Evolutionary conservation across 2,113 vertebrate genomes (phyloP).

Genomic region (Siphamia tubifer): DNA sequence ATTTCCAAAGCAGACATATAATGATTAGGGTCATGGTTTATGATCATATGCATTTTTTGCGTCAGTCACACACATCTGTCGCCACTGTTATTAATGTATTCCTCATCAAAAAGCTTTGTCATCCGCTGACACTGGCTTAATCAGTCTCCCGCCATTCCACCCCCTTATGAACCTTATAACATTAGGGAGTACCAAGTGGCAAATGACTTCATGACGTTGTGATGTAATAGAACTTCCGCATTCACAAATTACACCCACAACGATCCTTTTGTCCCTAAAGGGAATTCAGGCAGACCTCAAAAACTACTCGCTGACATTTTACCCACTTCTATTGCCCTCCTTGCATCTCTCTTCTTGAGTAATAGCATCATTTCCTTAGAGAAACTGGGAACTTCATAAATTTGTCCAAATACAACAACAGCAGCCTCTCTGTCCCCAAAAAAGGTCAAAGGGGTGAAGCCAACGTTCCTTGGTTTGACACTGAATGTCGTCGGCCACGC

Average conservation of each 20-base stretch:
- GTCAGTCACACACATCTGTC: neutral
- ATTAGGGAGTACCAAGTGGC: neutral
- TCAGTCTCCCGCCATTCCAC: slow-evolving; percentile 65
- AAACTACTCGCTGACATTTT: slow-evolving; percentile 37
- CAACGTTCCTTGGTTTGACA: neutral
- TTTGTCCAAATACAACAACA: slow-evolving; percentile 28
- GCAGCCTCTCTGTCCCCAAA: slow-evolving; percentile 24
- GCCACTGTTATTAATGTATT: slow-evolving; percentile 1
- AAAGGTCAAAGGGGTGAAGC: slow-evolving; percentile 12
- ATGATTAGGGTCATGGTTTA: no score
- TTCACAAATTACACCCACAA: slow-evolving; percentile 50
- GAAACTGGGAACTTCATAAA: slow-evolving; percentile 1
- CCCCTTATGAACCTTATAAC: slow-evolving; percentile 50
- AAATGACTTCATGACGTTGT: slow-evolving; percentile 29
- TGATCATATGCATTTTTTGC: neutral
- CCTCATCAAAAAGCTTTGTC: neutral
- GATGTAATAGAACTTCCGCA: slow-evolving; percentile 56
- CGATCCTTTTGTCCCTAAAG: slow-evolving; percentile 53
- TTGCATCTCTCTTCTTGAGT: neutral
- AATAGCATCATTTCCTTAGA: neutral
- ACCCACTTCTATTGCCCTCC: slow-evolving; percentile 7
- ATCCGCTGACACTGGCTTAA: slow-evolving; percentile 18
- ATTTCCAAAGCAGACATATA: no score
- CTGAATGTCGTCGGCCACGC: neutral
- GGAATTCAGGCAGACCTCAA: slow-evolving; percentile 19